Percentiles rank a stretch among this genome's conserved stretches.
Conservation (phyloP, 1,140 invertebrate species). For the Drosophila lacertosa region DNA sequence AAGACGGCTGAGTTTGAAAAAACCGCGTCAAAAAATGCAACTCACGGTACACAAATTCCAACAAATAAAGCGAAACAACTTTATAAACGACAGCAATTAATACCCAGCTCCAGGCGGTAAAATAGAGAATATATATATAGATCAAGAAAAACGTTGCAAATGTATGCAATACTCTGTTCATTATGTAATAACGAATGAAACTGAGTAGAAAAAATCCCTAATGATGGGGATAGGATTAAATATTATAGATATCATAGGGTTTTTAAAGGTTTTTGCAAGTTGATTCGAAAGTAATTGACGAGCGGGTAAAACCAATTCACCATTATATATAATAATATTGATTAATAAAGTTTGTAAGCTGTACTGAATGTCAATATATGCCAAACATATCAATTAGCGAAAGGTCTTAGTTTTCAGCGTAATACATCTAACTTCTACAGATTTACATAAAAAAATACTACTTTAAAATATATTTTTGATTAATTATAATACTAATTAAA, state of each 20-base stretch:
- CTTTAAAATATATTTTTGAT: neutral
- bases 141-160: no score
- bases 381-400: neutral
- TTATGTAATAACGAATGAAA: no score
- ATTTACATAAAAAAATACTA: neutral
- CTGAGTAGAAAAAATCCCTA: no score
- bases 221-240: no score
- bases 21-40: slow-evolving; percentile 85
- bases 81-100: slow-evolving; percentile 92
- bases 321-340: neutral
- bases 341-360: neutral
- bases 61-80: slow-evolving; percentile 84
- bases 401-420: neutral
- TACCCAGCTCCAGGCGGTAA: slow-evolving; percentile 87
- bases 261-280: no score
- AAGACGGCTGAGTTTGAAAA: slow-evolving; percentile 89
- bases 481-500: neutral
- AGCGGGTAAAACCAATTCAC: no score
- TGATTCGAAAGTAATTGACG: no score
- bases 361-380: neutral
- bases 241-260: no score
- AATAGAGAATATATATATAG: neutral
- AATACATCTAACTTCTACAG: neutral
- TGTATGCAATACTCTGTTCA: no score
- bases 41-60: slow-evolving; percentile 8